Evolutionary conservation across 2,113 vertebrate genomes (phyloP).

Genomic region (Epinephelus moara): DNA sequence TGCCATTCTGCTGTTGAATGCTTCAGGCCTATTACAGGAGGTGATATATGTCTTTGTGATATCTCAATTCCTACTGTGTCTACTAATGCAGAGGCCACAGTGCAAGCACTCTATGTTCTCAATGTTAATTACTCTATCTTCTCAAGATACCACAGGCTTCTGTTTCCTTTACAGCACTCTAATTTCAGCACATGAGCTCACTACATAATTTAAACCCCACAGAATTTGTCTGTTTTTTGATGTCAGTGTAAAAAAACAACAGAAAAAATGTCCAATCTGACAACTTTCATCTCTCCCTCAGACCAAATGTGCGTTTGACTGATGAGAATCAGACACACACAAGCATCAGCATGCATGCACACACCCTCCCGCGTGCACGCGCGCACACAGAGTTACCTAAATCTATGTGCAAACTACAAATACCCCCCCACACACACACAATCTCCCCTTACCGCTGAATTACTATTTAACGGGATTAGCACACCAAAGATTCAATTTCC

Average conservation of each 20-base stretch:
- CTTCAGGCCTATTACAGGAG: slow-evolving; percentile 39
- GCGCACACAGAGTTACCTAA: slow-evolving; percentile 55
- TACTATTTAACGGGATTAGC: slow-evolving; percentile 71
- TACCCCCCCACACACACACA: slow-evolving; percentile 8
- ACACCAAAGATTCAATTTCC: slow-evolving; percentile 69
- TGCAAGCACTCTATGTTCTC: slow-evolving; percentile 49
- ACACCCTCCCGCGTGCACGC: slow-evolving; percentile 56
- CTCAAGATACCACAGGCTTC: slow-evolving; percentile 22
- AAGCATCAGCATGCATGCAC: slow-evolving; percentile 58
- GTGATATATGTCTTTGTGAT: background rate
- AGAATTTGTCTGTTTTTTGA: background rate
- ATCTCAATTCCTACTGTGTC: slow-evolving; percentile 4
- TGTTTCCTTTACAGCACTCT: slow-evolving; percentile 13
- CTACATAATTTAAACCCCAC: background rate
- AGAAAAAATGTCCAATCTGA: background rate
- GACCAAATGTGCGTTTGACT: slow-evolving; percentile 43
- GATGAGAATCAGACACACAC: slow-evolving; percentile 49
- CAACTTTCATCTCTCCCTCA: background rate
- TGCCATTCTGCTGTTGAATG: background rate
- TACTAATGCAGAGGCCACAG: slow-evolving; percentile 35
- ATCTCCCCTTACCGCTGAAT: slow-evolving; percentile 45
- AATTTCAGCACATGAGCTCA: background rate
- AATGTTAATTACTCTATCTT: slow-evolving; percentile 49
- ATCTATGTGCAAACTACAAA: slow-evolving; percentile 64
- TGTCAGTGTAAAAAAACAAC: background rate